Evolutionary conservation across 2,888 invertebrate genomes (phyloP), one percentile per base, ranked within the genome.

Genomic region (Eupithecia abbreviata): DNA sequence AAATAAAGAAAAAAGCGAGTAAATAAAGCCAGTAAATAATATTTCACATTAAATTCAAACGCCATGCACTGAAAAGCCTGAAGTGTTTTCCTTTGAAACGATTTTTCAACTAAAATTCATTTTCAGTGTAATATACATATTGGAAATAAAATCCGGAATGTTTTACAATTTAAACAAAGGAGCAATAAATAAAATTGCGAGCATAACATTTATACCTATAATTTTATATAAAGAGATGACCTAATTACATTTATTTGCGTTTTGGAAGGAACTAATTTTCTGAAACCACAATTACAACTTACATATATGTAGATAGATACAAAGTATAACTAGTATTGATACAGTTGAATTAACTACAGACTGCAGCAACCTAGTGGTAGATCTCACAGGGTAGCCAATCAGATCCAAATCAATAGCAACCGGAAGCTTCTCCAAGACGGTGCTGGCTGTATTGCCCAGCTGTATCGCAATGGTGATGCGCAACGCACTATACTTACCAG

Each of bases 91-190:
- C 43, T 43, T 18, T 67, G 43, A 15, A 43, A 43, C 12, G 13
- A 66, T 66, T 41, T 62, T 65, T 6, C 15, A 41, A 42, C 66
- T 42, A 42, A 42, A 66, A 66, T 65, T 42, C 15, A 10, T n/a
- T 67, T 67, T 67, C 67, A 43, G 43, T 45, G n/a, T 45, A 9
- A 43, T n/a, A 43, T 43, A 68, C n/a, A 43, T 42, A n/a, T 68
- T 45, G 43, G 43, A 67, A n/a, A 67, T 67, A n/a, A 45, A 67
- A 67, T 67, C 13, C 13, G 42, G 7, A 43, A 15, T n/a, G 43
- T 67, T 43, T n/a, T n/a, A n/a, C 43, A 43, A 67, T 67, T 67
- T 43, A n/a, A 43, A 66, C 15, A 66, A 43, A 42, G 43, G 42
- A 66, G 42, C 42, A 66, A 42, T 15, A 30, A 15, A 13, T 30